These are phyloP conservation scores for Agelastica alni DNA, from an alignment of 2,888 invertebrate species.

Conservation along the genomic window DNA sequence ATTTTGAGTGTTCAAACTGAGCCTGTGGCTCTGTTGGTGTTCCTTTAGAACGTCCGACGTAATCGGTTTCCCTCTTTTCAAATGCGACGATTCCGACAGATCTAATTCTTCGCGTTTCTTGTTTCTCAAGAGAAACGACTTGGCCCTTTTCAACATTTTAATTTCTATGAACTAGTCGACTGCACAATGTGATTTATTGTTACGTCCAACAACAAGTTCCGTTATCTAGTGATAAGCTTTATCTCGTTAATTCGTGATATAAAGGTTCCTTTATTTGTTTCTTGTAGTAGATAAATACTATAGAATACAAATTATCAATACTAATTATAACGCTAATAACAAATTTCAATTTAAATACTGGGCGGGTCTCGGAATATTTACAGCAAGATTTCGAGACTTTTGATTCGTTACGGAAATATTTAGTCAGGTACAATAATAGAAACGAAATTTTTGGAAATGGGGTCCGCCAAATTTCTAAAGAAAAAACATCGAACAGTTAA, in stretches of 20 bases:
- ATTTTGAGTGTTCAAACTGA: slow-evolving; percentile 11
- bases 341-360: background rate
- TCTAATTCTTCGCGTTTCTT: slow-evolving; percentile 39
- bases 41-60: slow-evolving; percentile 20
- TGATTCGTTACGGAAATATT: no score
- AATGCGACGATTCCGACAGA: slow-evolving; percentile 45
- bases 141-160: slow-evolving; percentile 44
- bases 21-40: slow-evolving; percentile 3
- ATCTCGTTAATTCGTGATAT: slow-evolving; percentile 21
- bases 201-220: slow-evolving; percentile 4
- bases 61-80: slow-evolving; percentile 40
- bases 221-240: slow-evolving; percentile 27
- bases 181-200: slow-evolving; percentile 15
- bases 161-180: slow-evolving; percentile 31
- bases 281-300: slow-evolving; percentile 5
- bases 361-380: no score
- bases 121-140: slow-evolving; percentile 45
- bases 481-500: no score
- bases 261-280: slow-evolving; percentile 12
- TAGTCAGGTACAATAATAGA: no score
- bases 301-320: background rate
- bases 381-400: background rate
- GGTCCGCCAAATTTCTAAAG: no score
- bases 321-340: background rate
- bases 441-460: no score